Base-by-base conservation (phyloP, 2,888 invertebrate species). In the Mythimna loreyi region DNA sequence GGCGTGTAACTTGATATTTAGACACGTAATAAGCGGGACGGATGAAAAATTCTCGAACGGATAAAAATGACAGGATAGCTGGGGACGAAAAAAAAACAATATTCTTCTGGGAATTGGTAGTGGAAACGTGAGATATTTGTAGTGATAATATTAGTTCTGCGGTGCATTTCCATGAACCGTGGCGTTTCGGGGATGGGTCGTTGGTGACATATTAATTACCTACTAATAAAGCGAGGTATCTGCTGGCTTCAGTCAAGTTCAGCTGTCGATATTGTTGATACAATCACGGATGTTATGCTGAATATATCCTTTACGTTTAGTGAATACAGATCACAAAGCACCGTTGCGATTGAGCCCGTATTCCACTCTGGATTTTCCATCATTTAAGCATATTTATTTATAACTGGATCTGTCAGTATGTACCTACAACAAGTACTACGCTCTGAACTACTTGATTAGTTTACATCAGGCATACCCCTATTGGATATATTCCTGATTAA, bases 111-210 rank as follows among this genome's bases (percentile, higher is more conserved):
- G 95, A 95, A 95, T 78, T 85, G 80, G 89, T 91, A 82, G 90
- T 91, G 85, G 67, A 85, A 83, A 90, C 91, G 92, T 92, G 94
- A 92, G 92, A 92, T 91, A 92, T 93, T 94, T 93, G 92, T 90
- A 84, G 89, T 90, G 92, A 94, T 93, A 94, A 94, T 93, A 94
- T 94, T 94, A 93, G 94, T 90, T 88, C 78, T 87, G 87, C 78
- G 85, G 87, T 80, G 87, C 86, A 80, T 87, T 94, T 94, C 94
- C 89, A 81, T 91, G 94, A 94, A 94, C 62, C 83, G 86, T 74
- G 80, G 79, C 82, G 84, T 84, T 89, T 87, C 87, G 85, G 86
- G 83, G 87, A 86, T 86, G 72, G 81, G 72, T 84, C 84, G 80
- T 72, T 79, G 87, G 84, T 90, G 91, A 92, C 92, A 90, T 90